Percentiles rank a stretch among this genome's conserved stretches.
These are phyloP conservation scores for Cancer borealis DNA, from an alignment of 2,888 invertebrate species.

Conservation along the genomic window DNA sequence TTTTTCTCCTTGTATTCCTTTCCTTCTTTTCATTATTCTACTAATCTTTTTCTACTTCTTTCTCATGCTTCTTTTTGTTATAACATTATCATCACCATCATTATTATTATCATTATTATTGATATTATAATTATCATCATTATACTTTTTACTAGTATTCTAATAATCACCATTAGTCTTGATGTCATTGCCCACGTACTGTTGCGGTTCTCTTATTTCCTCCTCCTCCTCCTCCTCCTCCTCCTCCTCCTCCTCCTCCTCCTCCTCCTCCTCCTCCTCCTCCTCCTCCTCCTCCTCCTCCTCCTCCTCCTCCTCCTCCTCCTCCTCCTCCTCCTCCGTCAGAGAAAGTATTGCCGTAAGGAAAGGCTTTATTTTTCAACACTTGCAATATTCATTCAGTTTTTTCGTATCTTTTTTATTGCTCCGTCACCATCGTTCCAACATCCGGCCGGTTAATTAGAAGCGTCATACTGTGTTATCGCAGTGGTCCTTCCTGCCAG, in stretches of 20 bases:
- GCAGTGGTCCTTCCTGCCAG: not conserved
- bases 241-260: slow-evolving; percentile 45
- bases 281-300: slow-evolving; percentile 37
- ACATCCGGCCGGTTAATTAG: slow-evolving; percentile 12
- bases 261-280: slow-evolving; percentile 36
- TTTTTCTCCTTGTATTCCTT: not conserved
- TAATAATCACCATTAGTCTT: not conserved
- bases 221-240: slow-evolving; percentile 38
- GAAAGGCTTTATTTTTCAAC: not conserved
- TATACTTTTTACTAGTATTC: not conserved
- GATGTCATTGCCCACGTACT: not conserved
- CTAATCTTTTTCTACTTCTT: not conserved
- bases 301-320: slow-evolving; percentile 46
- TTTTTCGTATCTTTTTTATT: not conserved
- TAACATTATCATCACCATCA: not conserved
- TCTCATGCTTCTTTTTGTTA: not conserved
- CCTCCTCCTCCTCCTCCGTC: slow-evolving; percentile 28
- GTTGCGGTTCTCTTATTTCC: not conserved
- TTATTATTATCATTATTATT: not conserved
- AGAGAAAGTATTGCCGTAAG: not conserved
- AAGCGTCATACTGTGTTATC: not conserved
- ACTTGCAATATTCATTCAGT: not conserved
- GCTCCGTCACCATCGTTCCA: not conserved
- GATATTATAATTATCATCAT: not conserved
- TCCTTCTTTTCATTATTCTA: not conserved